Base-by-base conservation (phyloP, 2,888 invertebrate genomes). In the Sphaerophoria taeniata region DNA sequence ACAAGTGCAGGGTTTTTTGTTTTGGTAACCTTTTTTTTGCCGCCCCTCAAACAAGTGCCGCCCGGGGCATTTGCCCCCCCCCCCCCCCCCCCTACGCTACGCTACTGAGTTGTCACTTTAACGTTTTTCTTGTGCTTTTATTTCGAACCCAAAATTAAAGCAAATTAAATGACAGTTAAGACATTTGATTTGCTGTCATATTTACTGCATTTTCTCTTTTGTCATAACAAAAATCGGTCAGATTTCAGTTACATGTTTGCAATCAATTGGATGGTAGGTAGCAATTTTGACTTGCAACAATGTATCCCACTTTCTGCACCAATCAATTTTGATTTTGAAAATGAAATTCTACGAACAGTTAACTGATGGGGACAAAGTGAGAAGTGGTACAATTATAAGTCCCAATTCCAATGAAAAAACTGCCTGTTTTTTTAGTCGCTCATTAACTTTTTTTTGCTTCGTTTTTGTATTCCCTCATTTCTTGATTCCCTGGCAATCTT, bases 201-300 rank as follows among this genome's bases (percentile, higher is more conserved):
- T 60, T 60, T 43, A 45, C n/a, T 60, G 31, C n/a, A 53, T 53
- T 53, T 61, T 34, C 33, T 33, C 31, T 61, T 61, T 24, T 45
- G 3, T 14, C 24, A 14, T 45, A 43, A 24, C 24, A 24, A 24
- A 24, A 61, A 31, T 45, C 45, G 60, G 14, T 33, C 47, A 63
- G 16, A 6, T 34, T 63, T 3, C 47, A 63, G 49, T 49, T 24
- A 63, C 47, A 63, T 63, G 11, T 47, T 47, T n/a, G 16, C 14
- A 14, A 5, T 63, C 49, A 24, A 24, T 24, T 24, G 24, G 24
- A 24, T 24, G 2, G 12, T 34, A 63, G 14, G 16, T 65, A 34
- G 47, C 34, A 65, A 65, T 36, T 65, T 49, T 5, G 33, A 24
- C 45, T 88, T 73, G 87, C 87, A 88, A 79, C 39, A 51, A 43